Evolutionary conservation across 2,888 invertebrate species (phyloP).

Genomic region (Anorthoa munda): DNA sequence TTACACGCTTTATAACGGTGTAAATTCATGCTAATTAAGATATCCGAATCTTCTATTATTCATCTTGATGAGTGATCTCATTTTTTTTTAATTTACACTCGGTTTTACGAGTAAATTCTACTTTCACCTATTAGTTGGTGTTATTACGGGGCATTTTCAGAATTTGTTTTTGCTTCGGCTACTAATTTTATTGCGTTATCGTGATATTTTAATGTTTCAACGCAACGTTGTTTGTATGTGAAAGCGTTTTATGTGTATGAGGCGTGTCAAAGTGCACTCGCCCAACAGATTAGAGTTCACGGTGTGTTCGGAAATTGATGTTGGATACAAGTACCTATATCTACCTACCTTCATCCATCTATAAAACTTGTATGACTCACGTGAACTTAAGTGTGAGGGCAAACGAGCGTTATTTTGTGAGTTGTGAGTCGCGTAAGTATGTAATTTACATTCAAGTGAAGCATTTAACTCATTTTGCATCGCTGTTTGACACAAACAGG

Average conservation of each 20-base stretch:
- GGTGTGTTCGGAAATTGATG: conserved; percentile 41
- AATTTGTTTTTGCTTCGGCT: conserved; percentile 75
- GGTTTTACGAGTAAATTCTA: conserved; percentile 43
- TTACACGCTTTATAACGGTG: conserved; percentile 74
- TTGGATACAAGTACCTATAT: not conserved
- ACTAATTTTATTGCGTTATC: conserved; percentile 79
- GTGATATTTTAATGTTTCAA: conserved; percentile 73
- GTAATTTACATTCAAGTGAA: too few relatives aligned
- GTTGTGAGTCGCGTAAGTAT: too few relatives aligned
- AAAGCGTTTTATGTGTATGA: conserved; percentile 61
- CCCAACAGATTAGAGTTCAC: conserved; percentile 56
- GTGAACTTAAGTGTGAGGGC: not conserved
- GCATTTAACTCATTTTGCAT: too few relatives aligned
- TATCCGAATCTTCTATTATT: conserved; percentile 77
- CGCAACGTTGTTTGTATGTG: conserved; percentile 62
- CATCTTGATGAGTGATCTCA: conserved; percentile 72
- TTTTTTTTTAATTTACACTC: conserved; percentile 69
- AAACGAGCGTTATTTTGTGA: not conserved
- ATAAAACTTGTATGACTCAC: conserved; percentile 23
- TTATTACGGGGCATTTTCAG: conserved; percentile 72
- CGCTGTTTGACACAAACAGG: too few relatives aligned
- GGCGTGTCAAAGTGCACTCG: conserved; percentile 68
- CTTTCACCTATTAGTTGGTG: conserved; percentile 71
- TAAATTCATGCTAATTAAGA: conserved; percentile 83
- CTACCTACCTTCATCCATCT: conserved; percentile 9